Percentiles rank a stretch among this genome's conserved stretches.
phyloP scores from a whole-genome alignment of 2,888 invertebrate species.

The Amphipoea oculea region DNA sequence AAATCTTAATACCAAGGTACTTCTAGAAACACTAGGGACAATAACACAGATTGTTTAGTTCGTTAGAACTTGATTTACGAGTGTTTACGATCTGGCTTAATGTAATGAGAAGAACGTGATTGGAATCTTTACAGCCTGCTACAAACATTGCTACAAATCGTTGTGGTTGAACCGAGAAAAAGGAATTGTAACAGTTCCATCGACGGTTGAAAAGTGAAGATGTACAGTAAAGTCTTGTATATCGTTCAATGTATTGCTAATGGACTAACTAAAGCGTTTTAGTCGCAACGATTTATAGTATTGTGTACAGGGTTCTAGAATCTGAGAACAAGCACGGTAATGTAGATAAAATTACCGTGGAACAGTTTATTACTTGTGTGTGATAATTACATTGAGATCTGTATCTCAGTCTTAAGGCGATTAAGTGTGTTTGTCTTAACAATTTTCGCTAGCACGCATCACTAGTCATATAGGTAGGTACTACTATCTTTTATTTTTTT shows the following conservation, averaged over 20 bases:
- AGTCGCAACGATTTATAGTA: background rate
- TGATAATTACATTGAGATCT: constrained; percentile 56
- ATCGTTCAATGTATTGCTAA: constrained; percentile 25
- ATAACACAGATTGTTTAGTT: constrained; percentile 34
- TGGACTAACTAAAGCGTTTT: background rate
- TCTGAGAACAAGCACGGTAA: constrained; percentile 5
- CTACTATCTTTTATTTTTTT: no score
- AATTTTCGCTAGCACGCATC: background rate
- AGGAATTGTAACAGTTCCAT: constrained; percentile 8
- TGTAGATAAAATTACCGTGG: no score
- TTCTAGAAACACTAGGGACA: constrained; percentile 13
- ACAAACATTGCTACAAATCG: background rate
- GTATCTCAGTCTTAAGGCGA: constrained; percentile 20
- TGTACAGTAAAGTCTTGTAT: background rate
- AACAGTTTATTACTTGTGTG: constrained; percentile 54
- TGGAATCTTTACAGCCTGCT: constrained; percentile 54
- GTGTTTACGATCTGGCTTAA: constrained; percentile 52
- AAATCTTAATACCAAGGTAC: background rate
- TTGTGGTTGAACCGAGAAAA: background rate
- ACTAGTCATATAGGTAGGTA: background rate
- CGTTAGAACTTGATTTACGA: constrained; percentile 65
- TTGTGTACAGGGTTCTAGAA: constrained; percentile 26
- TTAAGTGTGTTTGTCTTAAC: constrained; percentile 10
- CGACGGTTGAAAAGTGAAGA: background rate
- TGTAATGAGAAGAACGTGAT: constrained; percentile 62